A percentile compares a stretch with the other conserved stretches of the same genome.
phyloP scores from a whole-genome alignment of 2,113 vertebrate species.

The Talpa occidentalis region DNA sequence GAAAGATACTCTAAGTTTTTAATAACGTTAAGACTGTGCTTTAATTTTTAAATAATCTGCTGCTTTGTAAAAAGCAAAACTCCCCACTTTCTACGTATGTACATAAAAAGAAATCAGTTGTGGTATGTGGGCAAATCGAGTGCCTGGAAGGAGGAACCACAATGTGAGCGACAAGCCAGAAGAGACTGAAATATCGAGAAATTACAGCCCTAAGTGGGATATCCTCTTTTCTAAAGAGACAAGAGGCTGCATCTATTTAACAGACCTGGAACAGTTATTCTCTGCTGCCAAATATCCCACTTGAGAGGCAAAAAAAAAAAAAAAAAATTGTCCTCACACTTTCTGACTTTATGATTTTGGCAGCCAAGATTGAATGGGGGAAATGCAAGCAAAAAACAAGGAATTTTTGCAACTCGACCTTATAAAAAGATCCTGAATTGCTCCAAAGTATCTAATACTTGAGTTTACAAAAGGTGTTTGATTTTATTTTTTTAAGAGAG shows the following conservation, averaged over 20 bases:
- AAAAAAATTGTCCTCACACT: too few species aligned
- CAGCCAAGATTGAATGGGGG: too few species aligned
- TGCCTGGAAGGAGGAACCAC: not conserved
- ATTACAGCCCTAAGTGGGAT: not conserved
- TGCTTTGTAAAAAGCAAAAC: not conserved
- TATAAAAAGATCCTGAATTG: too few species aligned
- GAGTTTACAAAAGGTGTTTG: too few species aligned
- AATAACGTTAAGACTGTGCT: not conserved
- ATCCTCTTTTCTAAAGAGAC: not conserved
- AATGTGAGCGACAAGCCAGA: not conserved
- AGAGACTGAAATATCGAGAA: not conserved
- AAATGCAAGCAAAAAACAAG: too few species aligned
- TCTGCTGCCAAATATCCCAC: too few species aligned
- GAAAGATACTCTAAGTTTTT: not conserved
- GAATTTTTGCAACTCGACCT: too few species aligned
- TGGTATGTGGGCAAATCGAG: not conserved
- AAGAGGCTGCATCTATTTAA: too few species aligned
- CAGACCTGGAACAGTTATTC: too few species aligned
- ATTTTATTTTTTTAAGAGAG: not conserved
- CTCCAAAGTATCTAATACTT: too few species aligned
- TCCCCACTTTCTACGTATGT: not conserved
- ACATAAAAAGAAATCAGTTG: not conserved
- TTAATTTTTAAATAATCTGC: not conserved
- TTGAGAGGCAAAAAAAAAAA: too few species aligned
- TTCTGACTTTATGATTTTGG: too few species aligned